Conservation (phyloP, 2,888 invertebrate species). For the Taphrorychus bicolor region DNA sequence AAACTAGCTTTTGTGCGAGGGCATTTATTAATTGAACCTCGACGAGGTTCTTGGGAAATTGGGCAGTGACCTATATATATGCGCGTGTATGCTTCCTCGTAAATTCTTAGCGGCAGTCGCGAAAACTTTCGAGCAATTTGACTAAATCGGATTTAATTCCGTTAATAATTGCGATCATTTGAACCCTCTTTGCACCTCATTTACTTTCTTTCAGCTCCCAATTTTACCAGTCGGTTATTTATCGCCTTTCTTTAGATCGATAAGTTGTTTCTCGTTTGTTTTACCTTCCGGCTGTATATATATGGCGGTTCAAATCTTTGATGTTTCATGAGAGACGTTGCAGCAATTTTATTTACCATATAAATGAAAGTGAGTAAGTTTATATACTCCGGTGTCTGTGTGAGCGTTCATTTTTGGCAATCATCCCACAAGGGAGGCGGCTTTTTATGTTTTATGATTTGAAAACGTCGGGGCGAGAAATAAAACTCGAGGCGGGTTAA, state of each 20-base stretch:
- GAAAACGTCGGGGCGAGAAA: constrained; percentile 37
- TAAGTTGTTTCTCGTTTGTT: neutral
- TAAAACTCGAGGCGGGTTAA: constrained; percentile 38
- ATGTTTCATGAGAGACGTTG: neutral
- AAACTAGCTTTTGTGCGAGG: neutral
- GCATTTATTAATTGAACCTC: neutral
- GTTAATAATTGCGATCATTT: constrained; percentile 24
- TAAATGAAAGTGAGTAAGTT: constrained; percentile 30
- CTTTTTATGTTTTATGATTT: constrained; percentile 35
- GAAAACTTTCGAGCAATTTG: constrained; percentile 12
- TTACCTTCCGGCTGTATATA: neutral
- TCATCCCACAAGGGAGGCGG: constrained; percentile 25
- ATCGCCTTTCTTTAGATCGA: neutral
- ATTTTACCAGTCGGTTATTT: constrained; percentile 7
- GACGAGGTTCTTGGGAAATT: neutral
- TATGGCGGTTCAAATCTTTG: neutral
- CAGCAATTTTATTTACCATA: constrained; percentile 29
- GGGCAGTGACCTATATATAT: neutral
- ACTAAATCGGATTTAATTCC: constrained; percentile 14
- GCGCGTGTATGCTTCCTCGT: no score
- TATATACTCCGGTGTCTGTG: no score
- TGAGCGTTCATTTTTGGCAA: constrained; percentile 31
- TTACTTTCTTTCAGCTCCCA: constrained; percentile 7
- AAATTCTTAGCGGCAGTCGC: neutral
- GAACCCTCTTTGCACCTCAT: constrained; percentile 16